Base-by-base conservation (phyloP, 2,888 invertebrate genomes). In the Phortica okadai region DNA sequence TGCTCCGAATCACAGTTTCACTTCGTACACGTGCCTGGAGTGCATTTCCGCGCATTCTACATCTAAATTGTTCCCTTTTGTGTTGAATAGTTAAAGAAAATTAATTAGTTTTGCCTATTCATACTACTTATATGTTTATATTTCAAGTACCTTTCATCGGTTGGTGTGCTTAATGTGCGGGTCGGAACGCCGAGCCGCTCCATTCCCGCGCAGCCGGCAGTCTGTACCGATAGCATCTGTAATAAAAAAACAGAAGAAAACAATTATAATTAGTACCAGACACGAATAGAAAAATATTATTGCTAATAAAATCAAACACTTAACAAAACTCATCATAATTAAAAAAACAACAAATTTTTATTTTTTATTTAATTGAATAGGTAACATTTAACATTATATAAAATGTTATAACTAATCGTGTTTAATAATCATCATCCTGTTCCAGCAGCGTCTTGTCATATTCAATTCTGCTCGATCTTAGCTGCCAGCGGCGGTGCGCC, bases 161-260 rank as follows among this genome's bases (percentile, higher is more conserved):
- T 90, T 83, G 91, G 91, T 90, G 92, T 90, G 90, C 91, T 92
- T 85, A 92, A 89, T 89, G 91, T 92, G 92, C 92, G 91, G 91
- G 91, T 91, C 90, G 92, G 92, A 92, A 92, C 92, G 92, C 92
- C 92, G 91, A 94, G 93, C 93, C 94, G 93, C 93, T 94, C 94
- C 94, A 94, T 94, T 93, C 94, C 94, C 93, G 94, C 94, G 93
- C 93, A 94, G 93, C 94, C 94, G 93, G 94, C 93, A 92, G 94
- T 93, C 93, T 94, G 94, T 92, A 94, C 94, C 93, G 94, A 94
- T 93, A 94, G 94, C 94, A 94, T 94, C 94, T 94, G 93, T 89
- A 93, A 89, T 10, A 44, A 56, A 5, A 69, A 62, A 21, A 73
- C 0, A 58, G 42, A 25, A 50, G 7, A 25, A 44, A 14, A 78